Conservation (phyloP, 2,113 vertebrate species). For the Alosa alosa region DNA sequence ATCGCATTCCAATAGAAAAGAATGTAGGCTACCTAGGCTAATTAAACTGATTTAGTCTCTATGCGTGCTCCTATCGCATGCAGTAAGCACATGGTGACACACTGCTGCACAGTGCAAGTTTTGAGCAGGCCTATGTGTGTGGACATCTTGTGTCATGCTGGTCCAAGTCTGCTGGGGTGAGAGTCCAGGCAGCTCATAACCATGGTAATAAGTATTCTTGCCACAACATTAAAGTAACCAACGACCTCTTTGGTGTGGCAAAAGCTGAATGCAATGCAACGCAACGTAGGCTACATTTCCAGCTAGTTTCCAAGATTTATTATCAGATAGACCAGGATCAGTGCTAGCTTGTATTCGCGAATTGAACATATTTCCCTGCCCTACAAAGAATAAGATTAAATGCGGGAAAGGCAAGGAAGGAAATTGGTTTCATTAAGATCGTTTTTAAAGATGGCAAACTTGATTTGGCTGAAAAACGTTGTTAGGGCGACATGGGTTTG, state of each 20-base stretch:
- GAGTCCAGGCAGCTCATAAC: constrained; percentile 39
- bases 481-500: not conserved
- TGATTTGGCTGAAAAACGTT: not conserved
- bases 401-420: not conserved
- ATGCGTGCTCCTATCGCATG: too few species aligned
- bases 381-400: not conserved
- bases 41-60: too few species aligned
- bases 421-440: not conserved
- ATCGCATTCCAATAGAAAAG: too few species aligned
- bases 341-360: not conserved
- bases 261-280: not conserved
- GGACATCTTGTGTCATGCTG: not conserved
- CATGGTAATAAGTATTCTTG: constrained; percentile 53
- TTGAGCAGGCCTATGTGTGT: not conserved
- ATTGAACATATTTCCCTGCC: not conserved
- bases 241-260: not conserved
- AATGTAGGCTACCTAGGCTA: too few species aligned
- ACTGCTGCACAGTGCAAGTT: too few species aligned
- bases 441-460: not conserved
- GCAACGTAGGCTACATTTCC: not conserved
- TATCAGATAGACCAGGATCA: not conserved
- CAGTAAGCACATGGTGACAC: too few species aligned
- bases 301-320: not conserved
- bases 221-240: constrained; percentile 13
- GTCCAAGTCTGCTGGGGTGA: constrained; percentile 36